Percentiles rank a stretch among this genome's conserved stretches.
phyloP scores from a whole-genome alignment of 2,888 invertebrate species.

The Alitta virens region DNA sequence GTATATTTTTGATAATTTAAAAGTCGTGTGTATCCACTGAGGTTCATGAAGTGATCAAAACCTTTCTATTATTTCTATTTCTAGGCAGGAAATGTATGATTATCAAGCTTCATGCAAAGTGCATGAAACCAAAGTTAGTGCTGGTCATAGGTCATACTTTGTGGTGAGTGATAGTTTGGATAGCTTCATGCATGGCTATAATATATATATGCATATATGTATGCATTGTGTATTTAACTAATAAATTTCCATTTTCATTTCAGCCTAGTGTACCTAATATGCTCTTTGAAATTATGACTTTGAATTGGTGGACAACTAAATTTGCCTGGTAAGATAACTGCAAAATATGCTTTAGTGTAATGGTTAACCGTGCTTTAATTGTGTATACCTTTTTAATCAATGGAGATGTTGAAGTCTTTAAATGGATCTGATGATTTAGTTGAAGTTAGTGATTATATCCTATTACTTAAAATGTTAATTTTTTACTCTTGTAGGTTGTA shows the following conservation, averaged over 20 bases:
- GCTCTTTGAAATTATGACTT: conserved; percentile 42
- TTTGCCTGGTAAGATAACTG: conserved; percentile 40
- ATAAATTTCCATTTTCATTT: background rate
- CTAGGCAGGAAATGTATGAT: conserved; percentile 38
- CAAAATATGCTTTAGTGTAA: too few relatives aligned
- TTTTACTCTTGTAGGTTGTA: conserved; percentile 36
- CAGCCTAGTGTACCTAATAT: conserved; percentile 37
- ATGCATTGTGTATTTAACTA: background rate
- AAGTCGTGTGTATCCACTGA: too few relatives aligned
- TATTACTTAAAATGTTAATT: too few relatives aligned
- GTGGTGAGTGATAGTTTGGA: conserved; percentile 36
- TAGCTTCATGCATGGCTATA: background rate
- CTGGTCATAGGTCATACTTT: conserved; percentile 34
- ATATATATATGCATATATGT: background rate
- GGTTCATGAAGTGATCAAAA: too few relatives aligned
- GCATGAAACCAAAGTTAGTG: conserved; percentile 31
- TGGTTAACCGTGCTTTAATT: too few relatives aligned
- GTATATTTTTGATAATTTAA: too few relatives aligned
- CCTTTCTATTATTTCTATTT: too few relatives aligned
- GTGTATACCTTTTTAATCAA: too few relatives aligned
- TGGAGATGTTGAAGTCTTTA: too few relatives aligned
- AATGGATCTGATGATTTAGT: too few relatives aligned
- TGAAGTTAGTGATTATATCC: too few relatives aligned
- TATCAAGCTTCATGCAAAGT: conserved; percentile 41
- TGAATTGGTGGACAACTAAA: conserved; percentile 49